Evolutionary conservation across 2,888 invertebrate species (phyloP), one percentile per base, ranked within the genome.

Genomic region (Mimas tiliae): DNA sequence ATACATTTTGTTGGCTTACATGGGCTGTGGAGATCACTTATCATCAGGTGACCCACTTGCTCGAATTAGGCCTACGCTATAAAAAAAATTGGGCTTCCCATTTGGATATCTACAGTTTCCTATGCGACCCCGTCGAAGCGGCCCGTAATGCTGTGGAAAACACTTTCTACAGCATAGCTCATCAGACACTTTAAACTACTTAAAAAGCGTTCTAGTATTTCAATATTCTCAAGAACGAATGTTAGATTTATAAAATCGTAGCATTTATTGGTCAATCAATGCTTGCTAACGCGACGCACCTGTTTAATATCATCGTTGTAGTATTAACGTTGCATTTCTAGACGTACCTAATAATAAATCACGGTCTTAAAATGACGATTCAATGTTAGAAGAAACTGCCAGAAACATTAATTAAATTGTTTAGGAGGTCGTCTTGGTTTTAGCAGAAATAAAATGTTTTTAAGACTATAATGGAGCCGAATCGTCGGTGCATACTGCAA

Each of bases 251-350:
- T 14, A 42, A 14, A n/a, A 64, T 21, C 42, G 27, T 64, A 64
- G 64, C 64, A 42, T 51, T 62, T 14, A 42, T 42, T 65, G 50
- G 62, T 12, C 34, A 34, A 38, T 34, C 14, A 38, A 34, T 47
- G 42, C 47, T 45, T 58, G 16, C 34, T 6, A 50, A 14, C 27
- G 53, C 21, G 21, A 64, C 21, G 52, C 64, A 64, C 64, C 64
- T 64, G 64, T 53, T n/a, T 42, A 64, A 52, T 64, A 21, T 52
- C 64, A 64, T 42, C 47, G 50, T 63, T 64, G 38, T 27, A 64
- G 38, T 64, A 27, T 42, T 7, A 45, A 34, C 62, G 62, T 38
- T 62, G 42, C 45, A 62, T 62, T 34, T 14, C 52, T 27, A 3
- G 33, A 27, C 14, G 27, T 6, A n/a, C n/a, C n/a, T n/a, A 12